Evolutionary conservation across 2,113 vertebrate genomes (phyloP).

Genomic region (Mungos mungo): DNA sequence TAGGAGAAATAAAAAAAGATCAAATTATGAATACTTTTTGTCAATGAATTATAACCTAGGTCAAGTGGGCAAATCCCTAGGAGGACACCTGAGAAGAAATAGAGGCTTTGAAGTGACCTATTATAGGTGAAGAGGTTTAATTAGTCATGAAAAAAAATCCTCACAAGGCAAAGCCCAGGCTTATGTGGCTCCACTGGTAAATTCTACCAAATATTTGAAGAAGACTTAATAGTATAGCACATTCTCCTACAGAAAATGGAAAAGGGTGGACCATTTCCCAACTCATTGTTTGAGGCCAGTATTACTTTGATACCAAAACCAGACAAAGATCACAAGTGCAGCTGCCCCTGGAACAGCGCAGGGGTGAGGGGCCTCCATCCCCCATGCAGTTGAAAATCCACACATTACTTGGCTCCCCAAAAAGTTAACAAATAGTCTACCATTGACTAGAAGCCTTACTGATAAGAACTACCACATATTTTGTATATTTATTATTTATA

Average conservation of each 20-base stretch:
- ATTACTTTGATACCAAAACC: neutral
- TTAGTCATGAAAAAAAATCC: neutral
- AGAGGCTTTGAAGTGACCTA: neutral
- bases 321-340: neutral
- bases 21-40: neutral
- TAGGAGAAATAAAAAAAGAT: neutral
- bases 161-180: neutral
- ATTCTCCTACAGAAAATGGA: neutral
- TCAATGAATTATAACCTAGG: neutral
- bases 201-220: neutral
- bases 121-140: neutral
- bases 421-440: neutral
- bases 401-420: neutral
- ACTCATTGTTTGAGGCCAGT: neutral
- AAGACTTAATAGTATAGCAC: neutral
- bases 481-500: neutral
- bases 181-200: neutral
- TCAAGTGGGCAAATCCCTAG: neutral
- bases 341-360: neutral
- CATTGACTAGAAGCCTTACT: neutral
- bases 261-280: neutral
- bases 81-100: neutral
- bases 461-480: neutral
- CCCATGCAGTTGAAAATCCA: neutral
- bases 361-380: neutral